Percentiles rank a stretch among this genome's conserved stretches.
Conservation (phyloP, 2,797 vertebrate species). For the Bucorvus abyssinicus region DNA sequence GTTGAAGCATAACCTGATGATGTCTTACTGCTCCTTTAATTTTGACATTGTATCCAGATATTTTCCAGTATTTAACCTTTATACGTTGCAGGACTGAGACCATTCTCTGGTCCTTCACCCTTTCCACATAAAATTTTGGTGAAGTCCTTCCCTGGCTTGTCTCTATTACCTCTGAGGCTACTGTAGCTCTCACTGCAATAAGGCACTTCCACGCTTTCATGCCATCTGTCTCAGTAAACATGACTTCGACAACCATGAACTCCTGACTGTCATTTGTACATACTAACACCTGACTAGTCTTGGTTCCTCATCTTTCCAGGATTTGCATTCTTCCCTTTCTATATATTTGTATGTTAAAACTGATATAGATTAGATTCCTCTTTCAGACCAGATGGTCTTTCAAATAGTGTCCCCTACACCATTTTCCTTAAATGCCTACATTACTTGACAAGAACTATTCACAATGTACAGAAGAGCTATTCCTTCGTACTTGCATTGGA, state of each 20-base stretch:
- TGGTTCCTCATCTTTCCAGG: not conserved
- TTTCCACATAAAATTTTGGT: not conserved
- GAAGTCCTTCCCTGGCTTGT: not conserved
- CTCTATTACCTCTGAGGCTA: not conserved
- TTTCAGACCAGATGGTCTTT: not conserved
- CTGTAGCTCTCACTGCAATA: not conserved
- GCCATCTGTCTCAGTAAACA: not conserved
- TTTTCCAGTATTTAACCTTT: not conserved
- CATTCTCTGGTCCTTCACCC: not conserved
- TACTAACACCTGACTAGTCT: not conserved
- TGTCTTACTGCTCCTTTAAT: not conserved
- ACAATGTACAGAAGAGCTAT: not conserved
- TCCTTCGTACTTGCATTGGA: not conserved
- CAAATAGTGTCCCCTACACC: not conserved
- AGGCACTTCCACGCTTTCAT: not conserved
- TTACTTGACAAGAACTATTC: not conserved
- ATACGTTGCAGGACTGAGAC: not conserved
- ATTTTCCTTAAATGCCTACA: not conserved
- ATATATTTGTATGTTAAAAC: not conserved
- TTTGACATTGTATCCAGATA: not conserved
- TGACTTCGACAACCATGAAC: not conserved
- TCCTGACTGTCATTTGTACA: not conserved
- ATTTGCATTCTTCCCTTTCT: not conserved
- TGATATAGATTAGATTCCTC: not conserved
- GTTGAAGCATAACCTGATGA: not conserved